Evolutionary conservation across 2,888 invertebrate species (phyloP).

Genomic region (Thalpophila matura): DNA sequence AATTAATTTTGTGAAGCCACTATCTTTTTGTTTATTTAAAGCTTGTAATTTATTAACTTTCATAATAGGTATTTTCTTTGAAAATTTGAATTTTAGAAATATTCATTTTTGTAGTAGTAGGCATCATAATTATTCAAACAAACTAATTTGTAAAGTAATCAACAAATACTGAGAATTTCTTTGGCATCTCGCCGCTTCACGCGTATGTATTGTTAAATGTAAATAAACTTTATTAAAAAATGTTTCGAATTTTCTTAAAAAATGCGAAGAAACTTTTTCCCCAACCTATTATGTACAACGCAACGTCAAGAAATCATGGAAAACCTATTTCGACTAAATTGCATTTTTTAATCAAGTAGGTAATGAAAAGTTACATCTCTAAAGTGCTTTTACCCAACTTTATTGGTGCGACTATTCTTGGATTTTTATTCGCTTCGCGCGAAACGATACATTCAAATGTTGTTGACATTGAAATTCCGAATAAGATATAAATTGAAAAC

Average conservation of each 20-base stretch:
- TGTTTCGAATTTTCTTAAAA: too few relatives aligned
- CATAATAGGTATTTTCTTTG: background rate
- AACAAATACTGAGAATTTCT: background rate
- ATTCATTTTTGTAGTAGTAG: slow-evolving; percentile 2
- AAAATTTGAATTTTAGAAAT: background rate
- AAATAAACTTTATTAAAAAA: too few relatives aligned
- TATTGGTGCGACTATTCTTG: background rate
- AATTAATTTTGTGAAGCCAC: slow-evolving; percentile 4
- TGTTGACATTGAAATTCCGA: slow-evolving; percentile 14
- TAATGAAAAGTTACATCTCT: too few relatives aligned
- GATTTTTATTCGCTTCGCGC: slow-evolving; percentile 3
- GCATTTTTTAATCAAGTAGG: background rate
- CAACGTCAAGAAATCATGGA: background rate
- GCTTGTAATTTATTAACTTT: slow-evolving; percentile 1
- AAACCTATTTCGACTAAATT: background rate
- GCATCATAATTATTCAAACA: background rate
- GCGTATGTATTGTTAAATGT: too few relatives aligned
- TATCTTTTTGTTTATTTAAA: background rate
- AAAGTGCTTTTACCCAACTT: too few relatives aligned
- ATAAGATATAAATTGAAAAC: slow-evolving; percentile 14
- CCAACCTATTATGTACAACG: too few relatives aligned
- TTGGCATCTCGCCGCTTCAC: background rate
- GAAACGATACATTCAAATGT: background rate
- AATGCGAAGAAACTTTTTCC: too few relatives aligned
- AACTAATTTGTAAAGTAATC: background rate